Conservation (phyloP, 2,888 invertebrate genomes). For the Lacanobia oleracea region DNA sequence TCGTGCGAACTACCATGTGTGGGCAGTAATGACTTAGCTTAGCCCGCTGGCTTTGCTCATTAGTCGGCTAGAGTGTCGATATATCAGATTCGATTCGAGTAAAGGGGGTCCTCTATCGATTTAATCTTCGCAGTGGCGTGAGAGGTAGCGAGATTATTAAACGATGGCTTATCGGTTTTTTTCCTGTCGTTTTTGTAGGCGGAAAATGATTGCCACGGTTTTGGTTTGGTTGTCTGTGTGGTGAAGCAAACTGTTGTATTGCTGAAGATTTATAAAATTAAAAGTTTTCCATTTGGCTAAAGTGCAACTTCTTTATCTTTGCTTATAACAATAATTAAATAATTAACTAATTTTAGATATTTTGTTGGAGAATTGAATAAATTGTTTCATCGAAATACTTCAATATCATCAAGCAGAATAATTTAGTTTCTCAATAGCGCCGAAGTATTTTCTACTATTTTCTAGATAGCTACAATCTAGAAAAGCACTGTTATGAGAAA, state of each 20-base stretch:
- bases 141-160: slow-evolving; percentile 58
- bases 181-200: slow-evolving; percentile 17
- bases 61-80: slow-evolving; percentile 82
- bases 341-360: too few species aligned
- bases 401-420: too few species aligned
- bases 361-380: too few species aligned
- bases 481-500: too few species aligned
- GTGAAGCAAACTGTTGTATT: neutral
- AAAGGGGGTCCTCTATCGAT: slow-evolving; percentile 74
- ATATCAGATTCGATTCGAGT: slow-evolving; percentile 79
- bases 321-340: neutral
- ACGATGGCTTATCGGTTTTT: slow-evolving; percentile 51
- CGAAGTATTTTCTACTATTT: too few species aligned
- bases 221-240: slow-evolving; percentile 1
- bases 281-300: neutral
- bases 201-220: slow-evolving; percentile 22
- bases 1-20: slow-evolving; percentile 83
- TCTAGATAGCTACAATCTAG: too few species aligned
- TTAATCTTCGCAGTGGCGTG: slow-evolving; percentile 71
- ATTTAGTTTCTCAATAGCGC: too few species aligned
- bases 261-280: neutral
- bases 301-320: neutral
- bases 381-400: too few species aligned
- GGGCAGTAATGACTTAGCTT: slow-evolving; percentile 78
- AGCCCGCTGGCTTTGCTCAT: slow-evolving; percentile 86